These are phyloP conservation scores for Koerneria pararmatus DNA, from an alignment of 2,888 invertebrate species.

Conservation along the genomic window DNA sequence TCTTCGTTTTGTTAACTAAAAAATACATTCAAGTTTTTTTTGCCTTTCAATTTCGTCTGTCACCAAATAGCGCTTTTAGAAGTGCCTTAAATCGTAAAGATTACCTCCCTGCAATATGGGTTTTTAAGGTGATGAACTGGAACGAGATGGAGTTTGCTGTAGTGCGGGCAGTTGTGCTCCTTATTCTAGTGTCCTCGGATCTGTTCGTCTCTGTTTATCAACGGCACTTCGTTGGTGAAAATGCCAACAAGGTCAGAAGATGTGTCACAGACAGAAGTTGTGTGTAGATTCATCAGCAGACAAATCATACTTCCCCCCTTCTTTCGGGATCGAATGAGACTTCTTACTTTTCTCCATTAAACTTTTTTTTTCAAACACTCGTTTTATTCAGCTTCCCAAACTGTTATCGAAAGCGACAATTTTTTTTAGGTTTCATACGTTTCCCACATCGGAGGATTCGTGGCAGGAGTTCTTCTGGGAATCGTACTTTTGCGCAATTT, in stretches of 20 bases:
- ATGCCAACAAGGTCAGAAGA: constrained; percentile 24
- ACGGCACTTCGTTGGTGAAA: constrained; percentile 70
- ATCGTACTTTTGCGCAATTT: constrained; percentile 80
- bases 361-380: too few relatives aligned
- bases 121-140: constrained; percentile 66
- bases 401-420: too few relatives aligned
- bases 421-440: constrained; percentile 77
- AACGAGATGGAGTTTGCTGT: constrained; percentile 90
- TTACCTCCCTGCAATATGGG: too few relatives aligned
- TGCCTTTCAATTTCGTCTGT: too few relatives aligned
- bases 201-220: constrained; percentile 85
- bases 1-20: too few relatives aligned
- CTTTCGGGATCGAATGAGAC: too few relatives aligned
- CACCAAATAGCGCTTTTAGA: too few relatives aligned
- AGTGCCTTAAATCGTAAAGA: too few relatives aligned
- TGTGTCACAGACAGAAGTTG: constrained; percentile 15
- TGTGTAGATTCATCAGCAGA: neutral
- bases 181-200: constrained; percentile 78
- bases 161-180: constrained; percentile 77
- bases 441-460: constrained; percentile 85
- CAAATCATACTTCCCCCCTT: neutral
- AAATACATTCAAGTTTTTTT: too few relatives aligned
- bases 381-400: too few relatives aligned
- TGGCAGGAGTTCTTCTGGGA: constrained; percentile 80
- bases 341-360: too few relatives aligned